phyloP scores from a whole-genome alignment of 2,888 invertebrate genomes.

The Neelides folsomi region DNA sequence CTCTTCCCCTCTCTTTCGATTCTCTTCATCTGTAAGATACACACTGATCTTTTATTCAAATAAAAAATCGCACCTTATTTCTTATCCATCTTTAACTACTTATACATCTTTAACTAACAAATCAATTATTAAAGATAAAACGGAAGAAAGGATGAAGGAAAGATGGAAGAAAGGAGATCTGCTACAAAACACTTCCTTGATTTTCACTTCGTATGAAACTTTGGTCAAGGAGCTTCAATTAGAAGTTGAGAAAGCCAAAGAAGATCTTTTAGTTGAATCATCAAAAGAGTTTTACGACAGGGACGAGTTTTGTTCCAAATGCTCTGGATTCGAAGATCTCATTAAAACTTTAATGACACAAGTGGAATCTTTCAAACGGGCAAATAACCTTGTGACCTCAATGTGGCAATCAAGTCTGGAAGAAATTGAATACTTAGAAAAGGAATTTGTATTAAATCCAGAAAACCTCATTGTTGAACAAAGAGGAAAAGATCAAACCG shows the following conservation, averaged over 20 bases:
- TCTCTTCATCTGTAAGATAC: too few species aligned
- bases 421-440: slow-evolving; percentile 12
- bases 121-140: neutral
- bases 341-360: slow-evolving; percentile 11
- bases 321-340: neutral
- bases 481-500: slow-evolving; percentile 2
- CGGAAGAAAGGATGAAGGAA: neutral
- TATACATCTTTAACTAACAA: too few species aligned
- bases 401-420: slow-evolving; percentile 11
- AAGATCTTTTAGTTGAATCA: slow-evolving; percentile 2
- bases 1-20: too few species aligned
- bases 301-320: slow-evolving; percentile 4
- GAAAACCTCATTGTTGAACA: neutral
- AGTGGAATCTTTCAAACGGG: slow-evolving; percentile 2
- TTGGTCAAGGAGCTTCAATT: slow-evolving; percentile 15
- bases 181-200: slow-evolving; percentile 4
- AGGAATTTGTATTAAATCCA: slow-evolving; percentile 3
- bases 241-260: slow-evolving; percentile 7
- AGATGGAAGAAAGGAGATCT: neutral
- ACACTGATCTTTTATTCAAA: too few species aligned
- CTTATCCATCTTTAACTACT: too few species aligned
- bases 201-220: slow-evolving; percentile 11
- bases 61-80: too few species aligned
- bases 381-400: slow-evolving; percentile 7
- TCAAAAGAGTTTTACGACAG: neutral